These are phyloP conservation scores for Metellina segmentata DNA, from an alignment of 2,888 invertebrate species.

Conservation along the genomic window DNA sequence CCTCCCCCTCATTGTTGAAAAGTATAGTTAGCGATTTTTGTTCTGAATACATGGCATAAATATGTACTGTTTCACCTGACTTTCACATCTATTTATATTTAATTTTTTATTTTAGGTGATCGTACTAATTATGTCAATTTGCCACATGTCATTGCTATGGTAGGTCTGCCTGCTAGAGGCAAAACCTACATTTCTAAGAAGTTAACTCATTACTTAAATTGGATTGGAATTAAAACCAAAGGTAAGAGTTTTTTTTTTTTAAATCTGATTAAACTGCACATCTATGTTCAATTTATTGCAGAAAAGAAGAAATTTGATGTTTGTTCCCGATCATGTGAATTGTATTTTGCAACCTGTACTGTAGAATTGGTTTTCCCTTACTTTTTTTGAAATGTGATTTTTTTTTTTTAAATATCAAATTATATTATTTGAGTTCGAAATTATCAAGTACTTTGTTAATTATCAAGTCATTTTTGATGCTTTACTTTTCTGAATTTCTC, in stretches of 20 bases:
- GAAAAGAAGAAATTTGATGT: neutral
- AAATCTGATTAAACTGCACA: neutral
- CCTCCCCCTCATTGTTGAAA: too few relatives aligned
- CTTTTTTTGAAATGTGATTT: neutral
- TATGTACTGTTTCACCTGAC: neutral
- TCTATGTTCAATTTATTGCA: neutral
- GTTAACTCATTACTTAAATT: constrained; percentile 97
- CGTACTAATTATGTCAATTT: constrained; percentile 77
- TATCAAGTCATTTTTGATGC: too few relatives aligned
- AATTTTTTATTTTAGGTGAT: constrained; percentile 69
- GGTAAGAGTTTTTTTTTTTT: constrained; percentile 84
- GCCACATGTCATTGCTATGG: constrained; percentile 99
- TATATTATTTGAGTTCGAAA: too few relatives aligned
- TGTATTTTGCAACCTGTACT: neutral
- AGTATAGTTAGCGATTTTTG: neutral
- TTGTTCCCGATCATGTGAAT: neutral
- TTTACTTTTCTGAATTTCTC: too few relatives aligned
- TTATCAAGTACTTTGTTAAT: too few relatives aligned
- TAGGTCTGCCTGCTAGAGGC: constrained; percentile 98
- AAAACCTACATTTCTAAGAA: constrained; percentile 99
- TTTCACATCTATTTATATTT: neutral
- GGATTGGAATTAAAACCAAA: constrained; percentile 98
- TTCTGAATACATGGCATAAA: neutral
- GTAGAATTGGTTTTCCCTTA: neutral
- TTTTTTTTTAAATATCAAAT: too few relatives aligned